phyloP scores from a whole-genome alignment of 2,888 invertebrate genomes.

The Bombylius discolor region DNA sequence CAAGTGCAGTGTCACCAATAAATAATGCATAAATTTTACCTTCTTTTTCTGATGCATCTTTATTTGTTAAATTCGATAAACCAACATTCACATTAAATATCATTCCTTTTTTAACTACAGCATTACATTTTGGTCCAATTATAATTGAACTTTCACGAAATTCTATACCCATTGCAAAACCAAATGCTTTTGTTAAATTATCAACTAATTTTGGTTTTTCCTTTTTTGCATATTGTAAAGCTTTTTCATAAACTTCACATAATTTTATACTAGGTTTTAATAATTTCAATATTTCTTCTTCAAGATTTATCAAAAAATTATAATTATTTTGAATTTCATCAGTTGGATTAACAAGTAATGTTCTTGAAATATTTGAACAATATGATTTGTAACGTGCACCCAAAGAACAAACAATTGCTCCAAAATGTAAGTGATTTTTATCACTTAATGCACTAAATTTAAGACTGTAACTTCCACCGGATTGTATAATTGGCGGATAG shows the following conservation, averaged over 20 bases:
- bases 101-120: slow-evolving; percentile 80
- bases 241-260: slow-evolving; percentile 76
- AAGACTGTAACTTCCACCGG: slow-evolving; percentile 92
- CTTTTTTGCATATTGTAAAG: slow-evolving; percentile 67
- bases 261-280: slow-evolving; percentile 72
- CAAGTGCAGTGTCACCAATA: slow-evolving; percentile 92
- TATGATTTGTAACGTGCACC: slow-evolving; percentile 95
- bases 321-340: slow-evolving; percentile 72
- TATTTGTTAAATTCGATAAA: slow-evolving; percentile 69
- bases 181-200: slow-evolving; percentile 87
- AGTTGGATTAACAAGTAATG: slow-evolving; percentile 88
- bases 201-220: slow-evolving; percentile 75
- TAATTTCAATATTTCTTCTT: slow-evolving; percentile 80
- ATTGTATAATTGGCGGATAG: slow-evolving; percentile 97
- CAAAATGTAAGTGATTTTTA: slow-evolving; percentile 88
- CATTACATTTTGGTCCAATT: slow-evolving; percentile 79
- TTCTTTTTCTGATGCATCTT: slow-evolving; percentile 70
- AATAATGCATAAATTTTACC: slow-evolving; percentile 86
- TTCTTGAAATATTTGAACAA: slow-evolving; percentile 95
- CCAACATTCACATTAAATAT: slow-evolving; percentile 93
- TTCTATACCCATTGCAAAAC: slow-evolving; percentile 97
- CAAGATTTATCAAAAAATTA: slow-evolving; percentile 74
- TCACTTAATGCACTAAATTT: slow-evolving; percentile 95
- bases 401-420: slow-evolving; percentile 86
- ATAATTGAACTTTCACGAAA: slow-evolving; percentile 90